phyloP scores from a whole-genome alignment of 2,113 vertebrate species.

The Oncorhynchus mykiss region DNA sequence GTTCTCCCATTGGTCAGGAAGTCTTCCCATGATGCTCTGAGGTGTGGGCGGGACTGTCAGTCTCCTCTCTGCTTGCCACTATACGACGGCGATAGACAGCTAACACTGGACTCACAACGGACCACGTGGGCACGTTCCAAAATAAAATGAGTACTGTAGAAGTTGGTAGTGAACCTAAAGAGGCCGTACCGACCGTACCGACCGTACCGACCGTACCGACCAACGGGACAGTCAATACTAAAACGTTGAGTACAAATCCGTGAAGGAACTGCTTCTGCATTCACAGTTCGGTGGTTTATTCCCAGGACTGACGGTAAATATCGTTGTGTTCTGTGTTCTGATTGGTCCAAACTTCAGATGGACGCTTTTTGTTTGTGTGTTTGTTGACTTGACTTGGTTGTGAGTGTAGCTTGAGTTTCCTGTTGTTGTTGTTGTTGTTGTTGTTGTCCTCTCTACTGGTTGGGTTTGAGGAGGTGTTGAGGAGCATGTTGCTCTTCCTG shows the following conservation, averaged over 20 bases:
- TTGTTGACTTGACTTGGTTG: slow-evolving; percentile 30
- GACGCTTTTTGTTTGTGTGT: slow-evolving; percentile 36
- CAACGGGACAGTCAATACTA: slow-evolving; percentile 52
- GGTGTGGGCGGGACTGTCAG: slow-evolving; percentile 24
- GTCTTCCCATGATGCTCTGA: slow-evolving; percentile 49
- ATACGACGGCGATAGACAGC: slow-evolving; percentile 19
- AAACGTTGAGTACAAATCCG: slow-evolving; percentile 71
- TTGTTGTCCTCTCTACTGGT: too few relatives aligned
- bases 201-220: slow-evolving; percentile 41
- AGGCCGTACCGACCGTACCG: too few relatives aligned
- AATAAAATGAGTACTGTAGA: slow-evolving; percentile 49
- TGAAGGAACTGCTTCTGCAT: slow-evolving; percentile 45
- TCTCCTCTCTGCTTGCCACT: slow-evolving; percentile 35
- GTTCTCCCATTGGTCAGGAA: slow-evolving; percentile 49
- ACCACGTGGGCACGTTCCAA: slow-evolving; percentile 58
- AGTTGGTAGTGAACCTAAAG: slow-evolving; percentile 62
- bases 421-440: too few relatives aligned
- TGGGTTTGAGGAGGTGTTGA: too few relatives aligned
- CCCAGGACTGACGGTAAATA: slow-evolving; percentile 55
- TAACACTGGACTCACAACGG: slow-evolving; percentile 68
- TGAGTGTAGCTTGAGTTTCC: slow-evolving; percentile 42
- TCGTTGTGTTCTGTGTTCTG: slow-evolving; percentile 77
- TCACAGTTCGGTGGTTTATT: not conserved
- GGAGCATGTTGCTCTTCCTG: too few relatives aligned
- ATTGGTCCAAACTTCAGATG: slow-evolving; percentile 79